Base-by-base conservation (phyloP, 92 coral and sea anemone genomes). In the Isaurus tuberculatus region DNA sequence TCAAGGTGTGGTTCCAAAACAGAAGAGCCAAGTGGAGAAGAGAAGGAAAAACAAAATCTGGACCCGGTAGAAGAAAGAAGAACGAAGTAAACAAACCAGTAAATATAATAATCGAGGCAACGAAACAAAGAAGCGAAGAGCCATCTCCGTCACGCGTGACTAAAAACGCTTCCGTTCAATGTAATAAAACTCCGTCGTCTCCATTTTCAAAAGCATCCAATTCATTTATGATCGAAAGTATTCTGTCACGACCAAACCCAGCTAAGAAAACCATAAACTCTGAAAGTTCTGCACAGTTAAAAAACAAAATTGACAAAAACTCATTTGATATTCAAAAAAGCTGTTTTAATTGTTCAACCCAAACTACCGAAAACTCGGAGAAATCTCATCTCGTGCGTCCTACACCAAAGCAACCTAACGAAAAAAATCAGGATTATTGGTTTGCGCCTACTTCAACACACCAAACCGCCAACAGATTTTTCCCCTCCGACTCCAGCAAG, bases 1-100 rank as follows among this genome's bases (percentile, higher is more conserved):
- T 63, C 25, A 70, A 97, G 99, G 99, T 97, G 31, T 97, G 99
- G 99, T 97, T 97, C 80, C 99, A 94, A 77, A 97, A 97, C 88
- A 79, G 99, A 75, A 83, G 99, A 44, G 98, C 99, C 16, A 91
- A 94, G 79, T 86, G 90, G 88, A 79, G 99, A 75, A 75, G 99
- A 72, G 98, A 97, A 36, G 99, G 95, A 29, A 97, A 97, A 49
- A 94, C 95, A 23, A 93, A 89, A 37, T 95, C 99, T 10, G 86
- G 93, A 15, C 99, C 98, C 2, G 99, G 98, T 46, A 79, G 98
- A 65, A 84, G 99, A 77, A 92, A 90, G 80, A 95, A 94, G 72
- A 86, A 91, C 80, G 95, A 97, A 69, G 88, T 96, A 0, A 94
- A 89, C 63, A 94, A 92, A 69, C 83, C 87, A 0, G 88, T 77